Base-by-base conservation (phyloP, 2,113 vertebrate species). In the Laticauda colubrina region DNA sequence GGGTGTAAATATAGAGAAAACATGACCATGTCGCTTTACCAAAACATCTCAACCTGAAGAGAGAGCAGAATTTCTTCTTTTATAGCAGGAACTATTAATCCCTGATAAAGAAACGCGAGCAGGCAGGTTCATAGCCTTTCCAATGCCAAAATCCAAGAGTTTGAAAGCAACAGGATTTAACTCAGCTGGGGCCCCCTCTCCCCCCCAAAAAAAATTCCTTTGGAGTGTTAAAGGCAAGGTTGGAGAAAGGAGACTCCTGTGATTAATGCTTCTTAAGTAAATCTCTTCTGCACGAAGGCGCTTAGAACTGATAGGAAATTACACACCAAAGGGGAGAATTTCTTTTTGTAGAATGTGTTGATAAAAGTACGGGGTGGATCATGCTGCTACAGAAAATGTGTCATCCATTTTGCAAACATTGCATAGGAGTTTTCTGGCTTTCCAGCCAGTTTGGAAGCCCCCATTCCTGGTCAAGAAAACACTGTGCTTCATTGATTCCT, bases 261-360 rank as follows among this genome's bases (percentile, higher is more conserved):
- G 64, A 75, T 87, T 43, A 93, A 89, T 81, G 51, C 57, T 24
- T 85, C 91, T 81, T 53, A 81, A 88, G 64, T 88, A 91, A 85
- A 64, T 89, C 53, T 87, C 89, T 93, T 51, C 86, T 53, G 64
- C 86, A 91, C 85, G 21, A 85, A 90, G 14, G 86, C 53, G 3
- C 43, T 53, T 43, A 45, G 92, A 75, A 57, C 85, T 51, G 92
- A 88, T 93, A 90, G 92, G 81, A 87, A 59, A 54, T 90, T 93
- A 54, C 48, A 93, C 54, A 51, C 89, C 20, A 5, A 85, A 54
- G 45, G 81, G 64, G 48, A 75, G 90, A 88, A 51, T n/a, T 51
- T 51, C 48, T 51, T 51, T 51, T 51, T 51, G 48, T 51, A 51
- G 48, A 51, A 51, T 8, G 21, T 45, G 39, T 39, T 14, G 87